Percentiles rank a stretch among this genome's conserved stretches.
phyloP scores from a whole-genome alignment of 2,113 vertebrate species.

The Otolemur garnettii region DNA sequence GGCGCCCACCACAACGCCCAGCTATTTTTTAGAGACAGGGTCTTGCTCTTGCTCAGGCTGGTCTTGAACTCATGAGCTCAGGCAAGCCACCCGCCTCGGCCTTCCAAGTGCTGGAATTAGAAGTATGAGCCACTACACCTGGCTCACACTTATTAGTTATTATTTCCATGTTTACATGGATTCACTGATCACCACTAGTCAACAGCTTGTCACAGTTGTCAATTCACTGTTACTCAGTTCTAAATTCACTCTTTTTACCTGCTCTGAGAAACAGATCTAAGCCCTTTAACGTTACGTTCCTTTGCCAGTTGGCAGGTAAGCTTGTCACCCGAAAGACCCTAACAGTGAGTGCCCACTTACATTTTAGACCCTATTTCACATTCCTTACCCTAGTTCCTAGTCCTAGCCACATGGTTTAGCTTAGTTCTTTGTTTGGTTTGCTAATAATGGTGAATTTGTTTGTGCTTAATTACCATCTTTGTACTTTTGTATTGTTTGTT shows the following conservation, averaged over 20 bases:
- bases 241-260: not conserved
- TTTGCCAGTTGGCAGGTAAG: not conserved
- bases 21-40: too few species aligned
- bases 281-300: not conserved
- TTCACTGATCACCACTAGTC: not conserved
- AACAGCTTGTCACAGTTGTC: not conserved
- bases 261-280: not conserved
- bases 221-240: not conserved
- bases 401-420: not conserved
- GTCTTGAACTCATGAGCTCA: too few species aligned
- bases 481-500: not conserved
- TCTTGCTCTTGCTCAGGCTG: too few species aligned
- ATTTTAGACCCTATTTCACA: not conserved
- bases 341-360: not conserved
- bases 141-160: not conserved
- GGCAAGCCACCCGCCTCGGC: too few species aligned
- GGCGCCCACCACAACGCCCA: too few species aligned
- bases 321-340: not conserved
- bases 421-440: conserved; percentile 32
- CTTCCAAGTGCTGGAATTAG: too few species aligned
- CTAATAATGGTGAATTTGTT: not conserved
- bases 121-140: too few species aligned
- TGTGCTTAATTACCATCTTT: not conserved
- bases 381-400: not conserved
- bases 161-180: conserved; percentile 21